A percentile compares a stretch with the other conserved stretches of the same genome.
Conservation (phyloP, 1,140 invertebrate genomes). For the Procambarus clarkii region DNA sequence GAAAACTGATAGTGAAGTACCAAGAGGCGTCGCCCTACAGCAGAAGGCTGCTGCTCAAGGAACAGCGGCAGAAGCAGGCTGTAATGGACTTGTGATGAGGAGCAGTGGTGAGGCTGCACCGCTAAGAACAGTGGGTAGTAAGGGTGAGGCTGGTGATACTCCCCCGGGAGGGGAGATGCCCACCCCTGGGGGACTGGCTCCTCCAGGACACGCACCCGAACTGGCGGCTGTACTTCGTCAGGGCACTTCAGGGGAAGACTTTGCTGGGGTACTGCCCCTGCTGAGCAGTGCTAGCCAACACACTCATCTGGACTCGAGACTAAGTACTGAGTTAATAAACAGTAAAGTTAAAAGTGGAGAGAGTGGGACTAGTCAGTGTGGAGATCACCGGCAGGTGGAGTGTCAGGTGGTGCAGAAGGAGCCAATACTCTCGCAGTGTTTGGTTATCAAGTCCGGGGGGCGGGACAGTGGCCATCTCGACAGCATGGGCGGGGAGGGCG, state of each 20-base stretch:
- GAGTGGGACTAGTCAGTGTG: neutral
- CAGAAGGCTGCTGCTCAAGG: neutral
- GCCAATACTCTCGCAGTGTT: slow-evolving; percentile 55
- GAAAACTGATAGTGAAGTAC: neutral
- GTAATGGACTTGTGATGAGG: neutral
- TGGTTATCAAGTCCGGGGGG: slow-evolving; percentile 60
- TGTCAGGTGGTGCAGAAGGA: slow-evolving; percentile 66
- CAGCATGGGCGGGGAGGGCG: slow-evolving; percentile 31
- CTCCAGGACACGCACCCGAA: slow-evolving; percentile 16
- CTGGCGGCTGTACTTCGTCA: neutral
- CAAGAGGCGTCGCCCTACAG: neutral
- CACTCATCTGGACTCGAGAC: neutral
- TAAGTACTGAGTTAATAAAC: neutral
- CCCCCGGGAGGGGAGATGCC: slow-evolving; percentile 35
- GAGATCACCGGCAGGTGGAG: slow-evolving; percentile 48
- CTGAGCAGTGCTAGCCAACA: neutral
- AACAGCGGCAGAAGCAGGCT: neutral
- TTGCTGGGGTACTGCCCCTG: neutral
- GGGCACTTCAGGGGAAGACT: neutral
- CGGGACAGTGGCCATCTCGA: slow-evolving; percentile 36
- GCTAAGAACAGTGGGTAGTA: neutral
- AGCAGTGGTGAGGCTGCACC: neutral
- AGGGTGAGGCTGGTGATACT: slow-evolving; percentile 23
- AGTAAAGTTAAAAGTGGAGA: slow-evolving; percentile 16
- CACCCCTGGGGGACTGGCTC: slow-evolving; percentile 47